Base-by-base conservation (phyloP, 2,113 vertebrate species). In the Heteronetta atricapilla region DNA sequence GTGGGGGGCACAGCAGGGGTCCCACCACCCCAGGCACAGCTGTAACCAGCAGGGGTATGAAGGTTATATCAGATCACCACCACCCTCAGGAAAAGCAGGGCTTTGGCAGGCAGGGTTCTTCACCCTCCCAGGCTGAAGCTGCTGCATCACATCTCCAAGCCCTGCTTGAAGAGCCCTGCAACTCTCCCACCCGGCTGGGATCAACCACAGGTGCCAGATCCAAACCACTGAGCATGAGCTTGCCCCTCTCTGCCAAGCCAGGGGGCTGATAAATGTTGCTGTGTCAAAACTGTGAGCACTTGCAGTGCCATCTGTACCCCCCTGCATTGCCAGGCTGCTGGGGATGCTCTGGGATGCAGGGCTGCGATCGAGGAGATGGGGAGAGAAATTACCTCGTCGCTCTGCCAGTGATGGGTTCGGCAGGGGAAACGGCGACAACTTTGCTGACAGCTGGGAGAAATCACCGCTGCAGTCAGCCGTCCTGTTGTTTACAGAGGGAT, bases 151-250 rank as follows among this genome's bases (percentile, higher is more conserved):
- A 52, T 8, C 13, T 63, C n/a, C 11, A 34, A 23, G 36, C 25
- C 36, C 18, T 23, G 36, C 36, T n/a, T n/a, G 42, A 67, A 72
- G 44, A 64, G 16, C 50, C 33, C 33, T 33, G 48, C 28, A 29
- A 20, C 4, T n/a, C 25, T 34, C 23, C 19, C 11, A 52, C 26
- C 29, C 0, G 0, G 18, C 26, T 58, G 7, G 6, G 48, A 48
- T 44, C 2, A 1, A 20, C 40, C 36, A 22, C 0, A 3, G 25
- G 36, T 19, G n/a, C 42, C 28, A 25, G 5, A 13, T 52, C 29
- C 50, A 69, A 17, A 33, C 29, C 29, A 34, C 74, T 19, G 17
- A 36, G 19, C 3, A 8, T 15, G 63, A 58, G 7, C 25, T 29
- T 38, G 42, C 44, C 34, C 25, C n/a, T 20, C 42, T 25, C 33